Evolutionary conservation across 2,797 vertebrate genomes (phyloP).

Genomic region (Cossypha niveicapilla): DNA sequence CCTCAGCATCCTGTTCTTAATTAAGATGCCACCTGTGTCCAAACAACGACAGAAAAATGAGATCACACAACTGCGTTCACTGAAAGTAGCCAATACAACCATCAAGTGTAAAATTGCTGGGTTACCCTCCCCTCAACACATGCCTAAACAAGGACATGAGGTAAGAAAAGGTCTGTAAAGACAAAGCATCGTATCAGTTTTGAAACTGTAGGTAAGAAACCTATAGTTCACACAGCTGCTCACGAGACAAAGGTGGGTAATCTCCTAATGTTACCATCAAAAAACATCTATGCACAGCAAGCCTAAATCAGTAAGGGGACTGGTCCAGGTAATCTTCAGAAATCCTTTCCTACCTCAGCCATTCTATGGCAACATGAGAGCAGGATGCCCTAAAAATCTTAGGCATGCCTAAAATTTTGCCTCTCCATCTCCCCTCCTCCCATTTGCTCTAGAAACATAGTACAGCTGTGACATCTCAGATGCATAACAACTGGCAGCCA

Average conservation of each 20-base stretch:
- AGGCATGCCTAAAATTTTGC: not conserved
- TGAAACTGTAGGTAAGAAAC: not conserved
- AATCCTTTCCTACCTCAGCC: not conserved
- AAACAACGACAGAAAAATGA: not conserved
- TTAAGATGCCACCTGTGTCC: not conserved
- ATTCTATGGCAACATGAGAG: not conserved
- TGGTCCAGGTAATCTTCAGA: not conserved
- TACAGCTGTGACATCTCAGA: not conserved
- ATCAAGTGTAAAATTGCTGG: not conserved
- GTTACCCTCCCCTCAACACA: not conserved
- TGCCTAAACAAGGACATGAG: not conserved
- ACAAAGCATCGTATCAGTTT: not conserved
- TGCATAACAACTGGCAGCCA: not conserved
- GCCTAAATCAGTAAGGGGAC: not conserved
- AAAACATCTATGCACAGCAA: not conserved
- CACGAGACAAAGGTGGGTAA: not conserved
- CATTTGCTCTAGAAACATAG: not conserved
- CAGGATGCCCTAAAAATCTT: not conserved
- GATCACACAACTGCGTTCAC: not conserved
- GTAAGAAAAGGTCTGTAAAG: not conserved
- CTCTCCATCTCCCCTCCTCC: not conserved
- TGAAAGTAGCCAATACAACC: not conserved
- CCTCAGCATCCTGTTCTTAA: not conserved
- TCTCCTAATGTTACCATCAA: not conserved
- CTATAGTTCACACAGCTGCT: not conserved